Evolutionary conservation across 2,113 vertebrate genomes (phyloP), one percentile per base, ranked within the genome.

Genomic region (Phasianus colchicus): DNA sequence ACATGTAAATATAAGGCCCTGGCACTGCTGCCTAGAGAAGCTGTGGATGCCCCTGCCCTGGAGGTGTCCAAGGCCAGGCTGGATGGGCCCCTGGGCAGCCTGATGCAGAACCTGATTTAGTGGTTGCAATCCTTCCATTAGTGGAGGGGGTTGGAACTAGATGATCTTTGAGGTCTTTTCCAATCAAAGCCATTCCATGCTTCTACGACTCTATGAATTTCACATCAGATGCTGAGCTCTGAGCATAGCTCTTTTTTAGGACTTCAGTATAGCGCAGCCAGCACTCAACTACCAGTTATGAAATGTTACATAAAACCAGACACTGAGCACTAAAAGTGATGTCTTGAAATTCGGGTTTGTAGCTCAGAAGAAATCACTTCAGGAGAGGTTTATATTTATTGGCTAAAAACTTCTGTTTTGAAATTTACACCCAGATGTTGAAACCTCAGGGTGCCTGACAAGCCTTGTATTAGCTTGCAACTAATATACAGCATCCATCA

Each of bases 401-500:
- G 64, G 18, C 36, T 78, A 57, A 14, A 69, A 89, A 77, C 5
- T 7, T 2, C 6, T 36, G 19, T 42, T 42, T 64, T 88, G 63
- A 43, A 74, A 47, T 85, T 78, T 38, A 54, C 32, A 64, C 29
- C 36, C 86, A 77, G 67, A 57, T 88, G 64, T 6, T 54, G 64
- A 42, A 21, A 87, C 8, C 32, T 47, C 38, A 34, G 32, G 58
- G 77, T 43, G 75, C 63, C 34, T 76, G 73, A 83, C 54, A 76
- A 92, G 63, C 27, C 63, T 63, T 43, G 15, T 69, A 76, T 82
- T 73, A 69, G 43, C 36, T 93, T 43, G 45, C 61, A 24, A 82
- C 54, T 90, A 76, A 86, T 63, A 16, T 36, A 34, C 32, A 90
- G 77, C 88, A 90, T 78, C 74, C 82, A 63, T 45, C 73, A 32